A percentile compares a stretch with the other conserved stretches of the same genome.
phyloP scores from a whole-genome alignment of 2,797 vertebrate genomes.

The Hydrocynus forskahlii region DNA sequence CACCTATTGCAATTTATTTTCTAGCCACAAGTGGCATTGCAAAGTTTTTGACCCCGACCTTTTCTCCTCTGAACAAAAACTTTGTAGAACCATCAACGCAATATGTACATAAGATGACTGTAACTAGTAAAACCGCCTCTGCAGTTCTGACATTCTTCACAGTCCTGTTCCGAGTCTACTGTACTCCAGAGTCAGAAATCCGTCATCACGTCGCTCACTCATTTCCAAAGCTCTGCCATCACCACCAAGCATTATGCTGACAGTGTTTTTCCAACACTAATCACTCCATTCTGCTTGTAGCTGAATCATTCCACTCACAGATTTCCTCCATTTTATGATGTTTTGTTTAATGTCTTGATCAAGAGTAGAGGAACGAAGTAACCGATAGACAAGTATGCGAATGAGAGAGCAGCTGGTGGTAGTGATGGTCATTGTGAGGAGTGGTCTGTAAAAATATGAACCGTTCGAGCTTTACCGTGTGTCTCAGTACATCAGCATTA shows the following conservation, averaged over 20 bases:
- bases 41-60: neutral
- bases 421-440: neutral
- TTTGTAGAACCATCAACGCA: neutral
- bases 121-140: neutral
- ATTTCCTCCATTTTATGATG: neutral
- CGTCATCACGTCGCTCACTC: neutral
- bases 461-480: neutral
- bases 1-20: neutral
- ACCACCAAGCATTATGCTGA: neutral
- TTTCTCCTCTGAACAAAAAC: neutral
- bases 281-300: neutral
- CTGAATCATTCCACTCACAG: conserved; percentile 5
- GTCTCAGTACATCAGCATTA: neutral
- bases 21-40: neutral
- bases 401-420: neutral
- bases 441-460: neutral
- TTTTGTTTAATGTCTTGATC: neutral
- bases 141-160: neutral
- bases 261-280: neutral
- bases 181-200: neutral
- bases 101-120: neutral
- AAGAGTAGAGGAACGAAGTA: neutral
- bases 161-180: neutral
- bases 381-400: neutral
- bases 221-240: conserved; percentile 2